Conservation (phyloP, 2,888 invertebrate species). For the Noctua janthina region DNA sequence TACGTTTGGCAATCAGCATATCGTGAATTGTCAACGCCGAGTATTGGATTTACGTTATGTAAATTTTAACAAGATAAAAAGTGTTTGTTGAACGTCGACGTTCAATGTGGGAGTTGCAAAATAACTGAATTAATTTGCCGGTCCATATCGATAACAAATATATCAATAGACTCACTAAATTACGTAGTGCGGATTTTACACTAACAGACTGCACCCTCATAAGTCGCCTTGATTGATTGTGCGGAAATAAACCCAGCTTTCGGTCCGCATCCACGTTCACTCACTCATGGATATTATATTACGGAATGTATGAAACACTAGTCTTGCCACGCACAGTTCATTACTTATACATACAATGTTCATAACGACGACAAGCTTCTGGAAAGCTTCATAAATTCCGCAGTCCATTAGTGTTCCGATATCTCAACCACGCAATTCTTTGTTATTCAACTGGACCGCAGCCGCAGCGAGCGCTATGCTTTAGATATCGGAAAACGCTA, state of each 20-base stretch:
- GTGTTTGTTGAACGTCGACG: slow-evolving; percentile 79
- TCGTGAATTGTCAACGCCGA: slow-evolving; percentile 81
- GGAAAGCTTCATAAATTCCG: slow-evolving; percentile 83
- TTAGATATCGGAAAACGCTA: slow-evolving; percentile 89
- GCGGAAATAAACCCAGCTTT: slow-evolving; percentile 84
- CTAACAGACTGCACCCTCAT: slow-evolving; percentile 81
- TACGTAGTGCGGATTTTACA: slow-evolving; percentile 78
- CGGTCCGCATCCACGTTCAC: slow-evolving; percentile 70
- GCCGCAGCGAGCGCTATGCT: slow-evolving; percentile 82
- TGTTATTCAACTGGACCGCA: slow-evolving; percentile 87
- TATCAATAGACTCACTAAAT: slow-evolving; percentile 77
- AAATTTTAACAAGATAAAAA: slow-evolving; percentile 83
- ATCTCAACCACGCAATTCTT: slow-evolving; percentile 87
- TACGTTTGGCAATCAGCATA: slow-evolving; percentile 72
- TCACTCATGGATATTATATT: slow-evolving; percentile 65
- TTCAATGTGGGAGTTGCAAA: slow-evolving; percentile 75
- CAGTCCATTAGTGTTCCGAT: slow-evolving; percentile 86
- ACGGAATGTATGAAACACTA: slow-evolving; percentile 54
- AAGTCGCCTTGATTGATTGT: slow-evolving; percentile 86
- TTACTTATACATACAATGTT: slow-evolving; percentile 64
- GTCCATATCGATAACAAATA: slow-evolving; percentile 76
- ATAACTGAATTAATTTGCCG: slow-evolving; percentile 75
- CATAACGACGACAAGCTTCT: slow-evolving; percentile 71
- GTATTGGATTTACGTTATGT: slow-evolving; percentile 83
- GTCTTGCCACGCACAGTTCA: slow-evolving; percentile 52